Percentiles rank a stretch among this genome's conserved stretches.
Conservation (phyloP, 2,113 vertebrate species). For the Castor canadensis region DNA sequence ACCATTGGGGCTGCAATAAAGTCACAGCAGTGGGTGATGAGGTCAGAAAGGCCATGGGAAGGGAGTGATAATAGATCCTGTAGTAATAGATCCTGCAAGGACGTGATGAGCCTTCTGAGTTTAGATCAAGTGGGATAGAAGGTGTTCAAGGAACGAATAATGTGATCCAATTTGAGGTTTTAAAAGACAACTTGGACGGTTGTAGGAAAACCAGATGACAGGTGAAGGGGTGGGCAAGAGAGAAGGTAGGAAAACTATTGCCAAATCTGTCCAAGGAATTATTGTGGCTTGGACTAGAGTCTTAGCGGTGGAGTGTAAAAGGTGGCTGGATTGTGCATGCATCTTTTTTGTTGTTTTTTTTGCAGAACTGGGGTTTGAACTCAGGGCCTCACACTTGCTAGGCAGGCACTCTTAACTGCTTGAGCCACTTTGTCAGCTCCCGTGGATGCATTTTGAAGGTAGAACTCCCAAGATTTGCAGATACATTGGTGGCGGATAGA, state of each 20-base stretch:
- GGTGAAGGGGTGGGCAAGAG: background rate
- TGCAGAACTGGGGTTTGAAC: no score
- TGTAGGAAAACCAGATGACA: background rate
- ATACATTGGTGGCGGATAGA: background rate
- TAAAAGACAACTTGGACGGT: background rate
- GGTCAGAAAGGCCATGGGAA: background rate
- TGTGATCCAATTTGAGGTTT: background rate
- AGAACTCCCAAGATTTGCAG: background rate
- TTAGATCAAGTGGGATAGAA: background rate
- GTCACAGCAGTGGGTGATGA: background rate
- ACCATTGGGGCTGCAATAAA: background rate
- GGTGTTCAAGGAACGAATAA: background rate
- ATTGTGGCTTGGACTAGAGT: fast-evolving
- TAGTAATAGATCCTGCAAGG: background rate
- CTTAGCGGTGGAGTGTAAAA: background rate
- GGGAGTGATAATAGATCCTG: background rate
- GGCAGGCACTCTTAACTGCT: no score
- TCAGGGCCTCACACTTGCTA: no score
- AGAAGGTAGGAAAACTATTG: background rate
- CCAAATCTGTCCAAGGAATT: background rate
- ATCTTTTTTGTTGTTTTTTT: no score
- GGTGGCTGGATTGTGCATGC: fast-evolving
- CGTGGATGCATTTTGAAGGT: background rate
- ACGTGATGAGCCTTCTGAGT: background rate
- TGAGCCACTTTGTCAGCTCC: no score